Evolutionary conservation across 2,797 vertebrate species (phyloP).

Genomic region (Poliocrania exsul): DNA sequence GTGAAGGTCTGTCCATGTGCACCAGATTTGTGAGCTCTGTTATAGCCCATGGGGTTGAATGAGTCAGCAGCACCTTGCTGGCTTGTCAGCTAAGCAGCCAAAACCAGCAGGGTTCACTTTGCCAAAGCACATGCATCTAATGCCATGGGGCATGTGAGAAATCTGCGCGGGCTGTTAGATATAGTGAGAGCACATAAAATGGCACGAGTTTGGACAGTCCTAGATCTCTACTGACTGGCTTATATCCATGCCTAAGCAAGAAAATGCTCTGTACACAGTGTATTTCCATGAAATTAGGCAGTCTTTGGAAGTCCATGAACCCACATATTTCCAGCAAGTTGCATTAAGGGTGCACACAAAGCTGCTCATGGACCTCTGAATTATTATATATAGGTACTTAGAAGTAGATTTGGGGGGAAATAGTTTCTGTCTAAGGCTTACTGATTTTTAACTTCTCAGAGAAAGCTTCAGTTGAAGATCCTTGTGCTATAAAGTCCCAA

Average conservation of each 20-base stretch:
- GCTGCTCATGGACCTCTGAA: not conserved
- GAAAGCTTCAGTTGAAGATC: not conserved
- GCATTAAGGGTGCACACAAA: accelerated
- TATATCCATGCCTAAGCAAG: not conserved
- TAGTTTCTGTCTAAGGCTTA: not conserved
- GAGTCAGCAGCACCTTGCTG: not conserved
- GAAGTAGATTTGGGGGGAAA: not conserved
- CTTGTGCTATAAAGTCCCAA: not conserved
- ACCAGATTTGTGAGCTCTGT: not conserved
- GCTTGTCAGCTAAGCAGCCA: not conserved
- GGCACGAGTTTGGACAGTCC: not conserved
- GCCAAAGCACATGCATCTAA: not conserved
- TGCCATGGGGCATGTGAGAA: not conserved
- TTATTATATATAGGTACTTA: not conserved
- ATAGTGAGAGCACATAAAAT: not conserved
- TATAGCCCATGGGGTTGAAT: not conserved
- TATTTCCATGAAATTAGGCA: not conserved
- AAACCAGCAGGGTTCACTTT: not conserved
- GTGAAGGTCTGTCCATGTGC: not conserved
- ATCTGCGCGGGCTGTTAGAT: not conserved
- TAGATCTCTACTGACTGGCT: not conserved
- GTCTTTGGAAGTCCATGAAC: not conserved
- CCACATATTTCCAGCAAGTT: not conserved
- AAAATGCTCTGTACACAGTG: not conserved
- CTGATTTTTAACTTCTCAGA: not conserved